Base-by-base conservation (phyloP, 2,888 invertebrate species). In the Phengaris alcon region DNA sequence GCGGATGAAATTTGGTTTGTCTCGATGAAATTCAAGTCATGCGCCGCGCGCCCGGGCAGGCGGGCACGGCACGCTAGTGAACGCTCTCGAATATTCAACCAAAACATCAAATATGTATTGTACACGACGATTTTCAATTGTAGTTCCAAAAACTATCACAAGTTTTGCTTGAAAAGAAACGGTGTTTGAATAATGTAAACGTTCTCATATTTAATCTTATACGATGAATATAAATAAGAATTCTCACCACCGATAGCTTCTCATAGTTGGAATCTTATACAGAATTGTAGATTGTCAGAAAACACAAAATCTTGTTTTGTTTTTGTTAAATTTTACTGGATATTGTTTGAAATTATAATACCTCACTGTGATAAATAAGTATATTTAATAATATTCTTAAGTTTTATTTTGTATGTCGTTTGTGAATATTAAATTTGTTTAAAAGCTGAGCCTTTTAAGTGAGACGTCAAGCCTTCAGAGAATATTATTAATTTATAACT, bases 401-500 rank as follows among this genome's bases (percentile, higher is more conserved):
- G 15, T 22, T 22, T 59, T 59, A 59, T 15, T 59, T 15, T 8
- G 59, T n/a, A 15, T 70, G 51, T 48, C 70, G 70, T 70, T 51
- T 70, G 48, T 54, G 35, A 54, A 52, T 54, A 72, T 52, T 52
- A 35, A 52, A 52, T 35, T 22, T 1, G 12, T 64, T 64, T 44
- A 64, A 64, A 64, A 12, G 35, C 22, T 9, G 57, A 64, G 22
- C 64, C 8, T 54, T 7, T 54, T 35, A 13, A 70, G 51, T 72
- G 7, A 72, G 54, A 35, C 52, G 15, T 54, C 54, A 22, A 51
- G 72, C 52, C 73, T 74, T 59, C 73, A 52, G 78, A 82, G 81
- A 79, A 82, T 86, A 85, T 88, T 90, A 91, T 88, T 90, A 89
- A 88, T 90, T 89, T 87, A 87, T 87, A 91, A 91, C 89, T 91